Evolutionary conservation across 2,797 vertebrate genomes (phyloP).

Genomic region (Fringilla coelebs): DNA sequence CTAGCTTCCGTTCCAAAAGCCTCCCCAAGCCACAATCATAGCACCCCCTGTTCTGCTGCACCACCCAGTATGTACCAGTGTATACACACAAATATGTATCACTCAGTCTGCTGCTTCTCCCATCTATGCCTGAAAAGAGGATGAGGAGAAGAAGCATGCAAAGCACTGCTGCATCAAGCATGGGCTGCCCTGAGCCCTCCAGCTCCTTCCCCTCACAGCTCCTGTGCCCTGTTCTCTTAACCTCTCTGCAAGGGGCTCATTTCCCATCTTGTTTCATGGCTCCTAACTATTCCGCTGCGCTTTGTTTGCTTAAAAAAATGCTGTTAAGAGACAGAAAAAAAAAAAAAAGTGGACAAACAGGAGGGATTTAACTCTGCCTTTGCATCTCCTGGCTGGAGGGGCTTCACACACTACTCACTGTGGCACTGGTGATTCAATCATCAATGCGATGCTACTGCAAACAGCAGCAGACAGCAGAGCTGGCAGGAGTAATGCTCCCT

Average conservation of each 20-base stretch:
- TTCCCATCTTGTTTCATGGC: not conserved
- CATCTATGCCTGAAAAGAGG: not conserved
- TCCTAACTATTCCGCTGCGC: not conserved
- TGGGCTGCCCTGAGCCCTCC: not conserved
- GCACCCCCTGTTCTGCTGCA: not conserved
- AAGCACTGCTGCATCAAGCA: not conserved
- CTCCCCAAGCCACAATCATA: fast-evolving
- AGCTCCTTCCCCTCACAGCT: not conserved
- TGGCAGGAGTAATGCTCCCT: constrained; percentile 24
- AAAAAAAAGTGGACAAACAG: not conserved
- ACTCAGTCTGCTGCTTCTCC: not conserved
- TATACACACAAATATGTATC: fast-evolving
- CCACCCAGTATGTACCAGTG: fast-evolving
- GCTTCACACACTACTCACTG: constrained; percentile 7
- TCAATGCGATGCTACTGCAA: constrained; percentile 13
- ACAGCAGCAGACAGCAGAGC: constrained; percentile 48
- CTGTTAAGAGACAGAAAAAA: not conserved
- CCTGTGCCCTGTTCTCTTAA: not conserved
- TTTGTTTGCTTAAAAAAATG: not conserved
- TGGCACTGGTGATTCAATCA: constrained; percentile 54
- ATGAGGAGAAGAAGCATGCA: not conserved
- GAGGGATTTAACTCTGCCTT: not conserved
- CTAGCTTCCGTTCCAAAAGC: not conserved
- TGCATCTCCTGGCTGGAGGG: not conserved
- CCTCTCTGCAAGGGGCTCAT: not conserved